Conservation (phyloP, 1,140 invertebrate genomes). For the Amyelois transitella region DNA sequence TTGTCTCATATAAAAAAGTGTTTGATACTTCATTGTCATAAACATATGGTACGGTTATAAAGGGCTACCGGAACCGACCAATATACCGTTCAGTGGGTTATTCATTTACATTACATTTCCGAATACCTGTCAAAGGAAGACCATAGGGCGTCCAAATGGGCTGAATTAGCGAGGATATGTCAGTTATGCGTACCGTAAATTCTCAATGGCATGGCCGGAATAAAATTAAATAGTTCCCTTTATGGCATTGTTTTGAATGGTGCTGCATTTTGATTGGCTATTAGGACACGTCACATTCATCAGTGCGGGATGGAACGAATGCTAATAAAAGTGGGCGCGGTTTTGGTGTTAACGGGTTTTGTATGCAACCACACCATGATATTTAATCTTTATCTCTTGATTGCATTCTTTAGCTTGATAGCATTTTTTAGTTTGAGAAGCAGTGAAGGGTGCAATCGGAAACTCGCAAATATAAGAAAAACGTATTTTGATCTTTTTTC, state of each 20-base stretch:
- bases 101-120: background rate
- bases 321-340: background rate
- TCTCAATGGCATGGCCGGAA: constrained; percentile 5
- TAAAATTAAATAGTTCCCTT: constrained; percentile 8
- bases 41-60: too few species aligned
- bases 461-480: too few species aligned
- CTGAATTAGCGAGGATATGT: constrained; percentile 19
- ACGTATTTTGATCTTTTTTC: too few species aligned
- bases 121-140: background rate
- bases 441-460: too few species aligned
- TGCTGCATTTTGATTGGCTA: background rate
- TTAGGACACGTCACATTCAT: background rate
- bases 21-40: too few species aligned
- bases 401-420: too few species aligned
- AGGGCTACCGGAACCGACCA: too few species aligned
- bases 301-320: background rate
- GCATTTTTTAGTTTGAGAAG: too few species aligned
- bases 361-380: too few species aligned
- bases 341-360: background rate
- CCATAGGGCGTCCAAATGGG: constrained; percentile 9
- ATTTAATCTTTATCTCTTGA: too few species aligned
- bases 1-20: too few species aligned
- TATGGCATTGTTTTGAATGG: background rate
- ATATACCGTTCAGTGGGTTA: background rate
- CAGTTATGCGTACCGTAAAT: constrained; percentile 16